Percentiles rank a stretch among this genome's conserved stretches.
These are phyloP conservation scores for Megaleporinus macrocephalus DNA, from an alignment of 2,113 vertebrate genomes.

Conservation along the genomic window DNA sequence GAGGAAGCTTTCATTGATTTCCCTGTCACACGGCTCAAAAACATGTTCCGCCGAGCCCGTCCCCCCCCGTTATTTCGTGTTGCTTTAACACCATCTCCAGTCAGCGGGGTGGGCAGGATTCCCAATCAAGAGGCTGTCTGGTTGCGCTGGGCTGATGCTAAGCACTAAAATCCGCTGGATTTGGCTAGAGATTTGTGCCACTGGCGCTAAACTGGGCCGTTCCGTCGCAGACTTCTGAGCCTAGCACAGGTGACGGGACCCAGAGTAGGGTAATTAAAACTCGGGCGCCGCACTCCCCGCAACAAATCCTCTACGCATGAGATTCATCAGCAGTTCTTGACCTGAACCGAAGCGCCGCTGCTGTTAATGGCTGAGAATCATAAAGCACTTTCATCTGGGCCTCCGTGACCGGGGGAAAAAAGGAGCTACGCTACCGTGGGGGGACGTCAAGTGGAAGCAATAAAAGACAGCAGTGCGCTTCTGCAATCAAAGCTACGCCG, in stretches of 20 bases:
- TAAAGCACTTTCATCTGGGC: slow-evolving; percentile 31
- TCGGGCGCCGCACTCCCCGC: background rate
- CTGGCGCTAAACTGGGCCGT: slow-evolving; percentile 29
- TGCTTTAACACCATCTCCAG: slow-evolving; percentile 14
- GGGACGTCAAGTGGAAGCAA: slow-evolving; percentile 8
- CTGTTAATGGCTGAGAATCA: slow-evolving; percentile 36
- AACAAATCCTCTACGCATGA: slow-evolving; percentile 30
- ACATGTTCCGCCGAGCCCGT: slow-evolving; percentile 20
- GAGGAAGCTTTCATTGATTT: slow-evolving; percentile 27
- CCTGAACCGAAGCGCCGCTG: slow-evolving; percentile 13
- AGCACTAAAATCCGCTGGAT: slow-evolving; percentile 43
- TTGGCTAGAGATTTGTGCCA: slow-evolving; percentile 35
- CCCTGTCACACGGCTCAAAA: slow-evolving; percentile 11
- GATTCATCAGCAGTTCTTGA: slow-evolving; percentile 20
- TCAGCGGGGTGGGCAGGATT: slow-evolving; percentile 38
- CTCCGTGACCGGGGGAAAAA: background rate
- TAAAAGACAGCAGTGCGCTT: background rate
- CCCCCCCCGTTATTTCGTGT: background rate
- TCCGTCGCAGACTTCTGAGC: slow-evolving; percentile 19
- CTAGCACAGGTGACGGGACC: slow-evolving; percentile 39
- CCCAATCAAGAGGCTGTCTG: slow-evolving; percentile 36
- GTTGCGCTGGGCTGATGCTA: slow-evolving; percentile 18
- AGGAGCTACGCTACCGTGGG: background rate
- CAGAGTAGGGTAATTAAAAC: slow-evolving; percentile 39
- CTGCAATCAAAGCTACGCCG: background rate